Evolutionary conservation across 2,888 invertebrate species (phyloP).

Genomic region (Zygogramma bicolorata): DNA sequence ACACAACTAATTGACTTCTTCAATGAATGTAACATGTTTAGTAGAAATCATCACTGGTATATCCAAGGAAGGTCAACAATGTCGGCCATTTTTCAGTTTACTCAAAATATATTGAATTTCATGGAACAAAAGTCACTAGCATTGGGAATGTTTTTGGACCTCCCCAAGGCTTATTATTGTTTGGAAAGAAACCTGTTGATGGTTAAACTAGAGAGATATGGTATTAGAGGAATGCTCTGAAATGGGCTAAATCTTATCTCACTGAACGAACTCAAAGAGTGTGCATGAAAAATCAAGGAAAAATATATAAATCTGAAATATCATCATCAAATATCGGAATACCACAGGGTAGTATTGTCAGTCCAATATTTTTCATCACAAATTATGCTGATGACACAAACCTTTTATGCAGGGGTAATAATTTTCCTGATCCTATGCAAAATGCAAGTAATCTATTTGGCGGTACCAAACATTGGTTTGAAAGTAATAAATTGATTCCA

Average conservation of each 20-base stretch:
- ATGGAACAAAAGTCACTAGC: not conserved
- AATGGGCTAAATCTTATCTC: no score
- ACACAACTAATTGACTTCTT: no score
- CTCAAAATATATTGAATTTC: not conserved
- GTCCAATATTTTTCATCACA: not conserved
- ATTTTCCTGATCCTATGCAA: not conserved
- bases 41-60: not conserved
- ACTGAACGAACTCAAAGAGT: no score
- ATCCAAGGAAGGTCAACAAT: not conserved
- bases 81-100: not conserved
- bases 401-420: not conserved
- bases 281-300: no score
- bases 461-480: not conserved
- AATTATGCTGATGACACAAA: not conserved
- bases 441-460: not conserved
- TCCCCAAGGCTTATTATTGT: not conserved
- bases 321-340: no score
- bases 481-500: not conserved
- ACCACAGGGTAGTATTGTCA: no score
- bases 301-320: no score
- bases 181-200: no score
- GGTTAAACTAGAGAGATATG: no score
- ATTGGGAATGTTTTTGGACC: not conserved
- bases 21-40: no score
- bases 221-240: no score